Evolutionary conservation across 2,888 invertebrate species (phyloP).

Genomic region (Camponotus fellah): DNA sequence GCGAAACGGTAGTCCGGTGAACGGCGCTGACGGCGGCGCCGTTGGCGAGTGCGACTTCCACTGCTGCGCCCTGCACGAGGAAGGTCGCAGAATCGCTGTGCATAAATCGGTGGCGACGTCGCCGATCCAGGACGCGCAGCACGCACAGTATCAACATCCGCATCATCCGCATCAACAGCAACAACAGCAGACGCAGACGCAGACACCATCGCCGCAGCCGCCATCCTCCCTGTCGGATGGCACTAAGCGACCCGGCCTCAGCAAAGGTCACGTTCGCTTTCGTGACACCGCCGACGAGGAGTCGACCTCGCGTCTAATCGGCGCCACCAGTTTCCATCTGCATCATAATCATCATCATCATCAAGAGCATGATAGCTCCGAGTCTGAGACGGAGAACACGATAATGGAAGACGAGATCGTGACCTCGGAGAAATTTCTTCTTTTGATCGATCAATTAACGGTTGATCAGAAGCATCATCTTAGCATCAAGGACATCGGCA

Average conservation of each 20-base stretch:
- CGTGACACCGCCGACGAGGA: constrained; percentile 92
- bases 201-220: constrained; percentile 89
- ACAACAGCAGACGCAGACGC: constrained; percentile 81
- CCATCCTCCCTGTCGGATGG: constrained; percentile 86
- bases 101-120: constrained; percentile 97
- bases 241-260: constrained; percentile 87
- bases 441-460: constrained; percentile 96
- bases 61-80: constrained; percentile 97
- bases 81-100: constrained; percentile 96
- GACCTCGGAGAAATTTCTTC: constrained; percentile 96
- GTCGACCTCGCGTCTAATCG: constrained; percentile 75
- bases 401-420: constrained; percentile 96
- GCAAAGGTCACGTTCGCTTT: constrained; percentile 94
- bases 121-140: constrained; percentile 93
- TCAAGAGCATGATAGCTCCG: constrained; percentile 94
- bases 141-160: constrained; percentile 83
- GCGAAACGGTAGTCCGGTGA: constrained; percentile 89
- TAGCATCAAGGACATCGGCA: constrained; percentile 97
- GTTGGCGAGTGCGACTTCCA: constrained; percentile 96
- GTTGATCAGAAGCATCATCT: constrained; percentile 97
- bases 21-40: constrained; percentile 87
- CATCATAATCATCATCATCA: constrained; percentile 80
- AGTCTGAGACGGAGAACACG: constrained; percentile 97
- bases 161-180: constrained; percentile 79
- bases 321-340: constrained; percentile 81